Evolutionary conservation across 2,797 vertebrate genomes (phyloP), one percentile per base, ranked within the genome.

Genomic region (Chelmon rostratus): DNA sequence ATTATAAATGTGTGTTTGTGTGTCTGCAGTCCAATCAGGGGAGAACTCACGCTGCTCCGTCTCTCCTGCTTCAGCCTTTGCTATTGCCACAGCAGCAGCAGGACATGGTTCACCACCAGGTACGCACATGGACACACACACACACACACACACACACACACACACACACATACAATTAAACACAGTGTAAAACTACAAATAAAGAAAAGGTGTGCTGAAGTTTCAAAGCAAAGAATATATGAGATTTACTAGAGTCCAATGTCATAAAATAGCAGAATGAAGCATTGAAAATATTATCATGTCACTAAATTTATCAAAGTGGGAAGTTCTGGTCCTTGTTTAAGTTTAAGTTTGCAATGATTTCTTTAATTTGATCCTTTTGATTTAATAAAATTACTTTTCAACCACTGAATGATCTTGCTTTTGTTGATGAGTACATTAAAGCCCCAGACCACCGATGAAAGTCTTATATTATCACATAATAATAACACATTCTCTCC

Each of bases 1-100:
- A 50, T 82, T 40, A 66, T 81, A 67, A 83, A 79, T 58, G 66
- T 82, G 31, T 78, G 56, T 71, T 74, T 86, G 53, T 89, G 57
- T 73, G 65, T 76, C 44, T 91, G 73, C 92, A 99, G 98, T 95
- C 81, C 97, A 97, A 89, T 94, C 94, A 37, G 92, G 95, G 42
- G 98, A 99, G 87, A 97, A 95, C 87, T 93, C 96, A 33, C 97
- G 97, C 88, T 98, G 97, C 82, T 94, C 98, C 0, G 97, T 99
- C 78, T 99, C 98, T 25, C 98, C 98, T 54, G 97, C 97, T 37
- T 99, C 98, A 78, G 98, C 98, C 3, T 99, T 99, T 75, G 98
- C 98, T 49, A 99, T 99, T 19, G 98, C 98, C 83, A 99, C 98
- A 10, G 98, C 98, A 49, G 98, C 97, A 76, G 98, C 98, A 6